Base-by-base conservation (phyloP, 1,140 invertebrate genomes). In the Agrypnia vestita region DNA sequence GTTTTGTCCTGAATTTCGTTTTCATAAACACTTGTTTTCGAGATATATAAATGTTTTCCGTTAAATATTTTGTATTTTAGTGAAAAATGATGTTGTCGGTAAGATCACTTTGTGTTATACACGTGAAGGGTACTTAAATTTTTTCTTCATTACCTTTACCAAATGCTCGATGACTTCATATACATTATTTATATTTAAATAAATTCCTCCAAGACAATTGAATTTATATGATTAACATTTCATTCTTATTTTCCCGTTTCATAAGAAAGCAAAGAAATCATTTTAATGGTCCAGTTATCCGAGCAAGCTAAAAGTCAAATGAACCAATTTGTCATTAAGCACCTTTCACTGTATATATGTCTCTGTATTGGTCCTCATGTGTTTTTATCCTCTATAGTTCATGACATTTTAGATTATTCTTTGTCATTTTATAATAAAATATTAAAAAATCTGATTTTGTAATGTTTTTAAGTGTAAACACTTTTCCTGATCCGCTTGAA, bases 341-440 rank as follows among this genome's bases (percentile, higher is more conserved):
- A 71, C 67, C 17, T 19, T 47, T 71, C 43, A 71, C 43, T 71
- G 47, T 71, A 71, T 71, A 21, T 71, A 12, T 46, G n/a, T 13
- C 1, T 51, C 44, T 49, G 19, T 21, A 56, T 75, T 15, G 53
- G 35, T 75, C 53, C 72, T 56, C 72, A 25, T 19, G 74, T 64
- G 35, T 61, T 49, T 47, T 61, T 25, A 62, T 35, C 53, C 74
- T 79, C 56, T 78, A 80, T 80, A 75, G 69, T 53, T 82, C 69
- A 80, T 76, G 79, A 80, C 71, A 72, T 82, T 82, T 82, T 82
- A 82, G 81, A 77, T 80, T 82, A 82, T 82, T 82, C 81, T 82
- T 82, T 82, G 81, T 82, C 81, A 80, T 82, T 82, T 82, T 82
- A 79, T 82, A 82, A 82, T 82, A 82, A 82, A 82, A 80, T 56